Percentiles rank a stretch among this genome's conserved stretches.
Conservation (phyloP, 2,888 invertebrate genomes). For the Acrocyrtus sp. region DNA sequence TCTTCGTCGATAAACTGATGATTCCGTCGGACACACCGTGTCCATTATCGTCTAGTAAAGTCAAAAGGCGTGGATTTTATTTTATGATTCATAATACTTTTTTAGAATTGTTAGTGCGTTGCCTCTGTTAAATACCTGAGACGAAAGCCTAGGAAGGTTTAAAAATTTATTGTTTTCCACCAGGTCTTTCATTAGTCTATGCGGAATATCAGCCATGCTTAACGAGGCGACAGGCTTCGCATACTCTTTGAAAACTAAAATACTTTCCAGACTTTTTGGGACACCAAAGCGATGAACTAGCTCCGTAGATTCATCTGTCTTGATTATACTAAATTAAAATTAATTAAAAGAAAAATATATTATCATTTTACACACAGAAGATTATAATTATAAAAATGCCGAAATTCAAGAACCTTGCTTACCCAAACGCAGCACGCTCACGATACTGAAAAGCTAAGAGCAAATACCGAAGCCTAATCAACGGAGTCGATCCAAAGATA, state of each 20-base stretch:
- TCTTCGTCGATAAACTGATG: constrained; percentile 79
- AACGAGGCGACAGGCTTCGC: constrained; percentile 87
- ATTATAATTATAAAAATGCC: background rate
- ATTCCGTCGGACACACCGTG: constrained; percentile 88
- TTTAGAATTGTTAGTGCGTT: no score
- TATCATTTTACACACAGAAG: background rate
- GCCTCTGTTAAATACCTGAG: no score
- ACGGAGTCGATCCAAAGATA: constrained; percentile 76
- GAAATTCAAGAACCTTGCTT: no score
- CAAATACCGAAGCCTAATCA: constrained; percentile 85
- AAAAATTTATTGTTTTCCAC: constrained; percentile 90
- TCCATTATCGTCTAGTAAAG: constrained; percentile 70
- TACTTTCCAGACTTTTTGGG: constrained; percentile 78
- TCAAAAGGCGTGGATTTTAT: constrained; percentile 1
- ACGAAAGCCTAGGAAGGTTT: constrained; percentile 87
- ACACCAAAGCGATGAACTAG: constrained; percentile 79
- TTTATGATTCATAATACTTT: no score
- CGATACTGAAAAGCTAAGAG: constrained; percentile 88
- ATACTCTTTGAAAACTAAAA: constrained; percentile 89
- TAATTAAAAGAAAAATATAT: constrained; percentile 3
- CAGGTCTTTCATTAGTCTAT: constrained; percentile 86
- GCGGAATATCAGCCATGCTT: constrained; percentile 90
- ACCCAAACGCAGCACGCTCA: constrained; percentile 89
- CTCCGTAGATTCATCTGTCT: constrained; percentile 68
- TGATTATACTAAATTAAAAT: constrained; percentile 41